Evolutionary conservation across 2,113 vertebrate species (phyloP), one percentile per base, ranked within the genome.

Genomic region (Panurus biarmicus): DNA sequence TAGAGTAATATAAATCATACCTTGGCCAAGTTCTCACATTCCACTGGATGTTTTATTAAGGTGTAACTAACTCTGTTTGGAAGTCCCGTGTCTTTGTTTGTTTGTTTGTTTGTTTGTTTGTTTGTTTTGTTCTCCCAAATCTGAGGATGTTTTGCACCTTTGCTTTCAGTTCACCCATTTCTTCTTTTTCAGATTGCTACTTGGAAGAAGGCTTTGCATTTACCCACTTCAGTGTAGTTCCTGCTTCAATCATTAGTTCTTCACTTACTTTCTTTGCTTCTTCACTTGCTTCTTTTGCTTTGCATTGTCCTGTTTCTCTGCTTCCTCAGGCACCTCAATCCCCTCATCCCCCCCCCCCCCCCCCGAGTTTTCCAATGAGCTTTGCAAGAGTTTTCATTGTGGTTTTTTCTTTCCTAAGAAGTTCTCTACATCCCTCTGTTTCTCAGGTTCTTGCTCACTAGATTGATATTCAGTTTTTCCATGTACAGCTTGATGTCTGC

Each of bases 321-420:
- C 28, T 83, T 83, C 33, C 23, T 67, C 44, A 14, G 17, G 28
- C n/a, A 70, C 3, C 22, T 75, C 28, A 17, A 5, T 26, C 9
- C 4, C 3, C 3, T n/a, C n/a, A n/a, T n/a, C 6, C 6, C 28
- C 13, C 33, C 6, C 3, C 3, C 6, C 3, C 3, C 6, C 6
- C 28, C 13, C 33, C 6, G 25, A 84, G 18, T 50, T 89, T 91
- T 67, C 40, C 23, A 47, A 8, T 71, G 28, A 81, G 13, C 9
- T 87, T 77, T 85, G 14, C 50, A 70, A 24, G 23, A 82, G 6
- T 48, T 91, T 53, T 81, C n/a, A 12, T 23, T 47, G 22, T 1
- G 0, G 3, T 16, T 93, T 81, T 85, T 74, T 35, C 23, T 71
- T 87, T 78, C 29, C 73, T 78, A 10, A 67, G 17, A 66, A 50